Conservation (phyloP, 2,888 invertebrate species). For the Cephus nigrinus region DNA sequence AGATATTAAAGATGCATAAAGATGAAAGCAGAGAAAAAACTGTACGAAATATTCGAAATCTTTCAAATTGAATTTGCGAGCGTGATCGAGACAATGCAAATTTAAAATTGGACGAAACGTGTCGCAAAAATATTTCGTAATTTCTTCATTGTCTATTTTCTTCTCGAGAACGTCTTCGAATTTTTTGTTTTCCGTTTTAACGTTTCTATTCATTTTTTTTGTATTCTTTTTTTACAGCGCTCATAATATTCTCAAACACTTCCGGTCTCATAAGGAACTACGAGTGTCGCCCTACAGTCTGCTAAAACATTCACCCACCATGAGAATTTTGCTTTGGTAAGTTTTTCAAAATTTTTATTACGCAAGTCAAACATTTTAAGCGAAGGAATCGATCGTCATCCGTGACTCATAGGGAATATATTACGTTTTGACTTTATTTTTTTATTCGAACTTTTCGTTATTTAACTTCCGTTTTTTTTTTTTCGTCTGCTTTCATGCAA, state of each 20-base stretch:
- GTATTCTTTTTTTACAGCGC: conserved; percentile 44
- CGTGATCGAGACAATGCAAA: not conserved
- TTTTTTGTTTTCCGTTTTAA: not conserved
- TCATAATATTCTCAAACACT: conserved; percentile 50
- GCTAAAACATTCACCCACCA: conserved; percentile 56
- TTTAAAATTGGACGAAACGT: not conserved
- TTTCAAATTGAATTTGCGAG: not conserved
- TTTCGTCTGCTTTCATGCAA: too few species aligned
- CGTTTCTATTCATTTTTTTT: not conserved
- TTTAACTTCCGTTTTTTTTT: too few species aligned
- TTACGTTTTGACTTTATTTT: too few species aligned
- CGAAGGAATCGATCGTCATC: too few species aligned
- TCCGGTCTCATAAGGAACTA: conserved; percentile 54
- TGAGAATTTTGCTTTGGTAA: conserved; percentile 56
- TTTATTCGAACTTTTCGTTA: too few species aligned
- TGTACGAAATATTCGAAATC: not conserved
- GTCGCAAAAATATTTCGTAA: not conserved
- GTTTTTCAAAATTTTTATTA: conserved; percentile 11
- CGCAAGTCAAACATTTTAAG: not conserved
- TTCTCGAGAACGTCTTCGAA: not conserved
- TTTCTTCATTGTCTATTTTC: not conserved
- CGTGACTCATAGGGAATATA: too few species aligned
- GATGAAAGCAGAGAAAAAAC: not conserved
- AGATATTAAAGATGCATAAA: not conserved
- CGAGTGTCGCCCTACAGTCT: conserved; percentile 58